Percentiles rank a stretch among this genome's conserved stretches.
phyloP scores from a whole-genome alignment of 92 coral and sea anemone species.

The Heteractis magnifica region DNA sequence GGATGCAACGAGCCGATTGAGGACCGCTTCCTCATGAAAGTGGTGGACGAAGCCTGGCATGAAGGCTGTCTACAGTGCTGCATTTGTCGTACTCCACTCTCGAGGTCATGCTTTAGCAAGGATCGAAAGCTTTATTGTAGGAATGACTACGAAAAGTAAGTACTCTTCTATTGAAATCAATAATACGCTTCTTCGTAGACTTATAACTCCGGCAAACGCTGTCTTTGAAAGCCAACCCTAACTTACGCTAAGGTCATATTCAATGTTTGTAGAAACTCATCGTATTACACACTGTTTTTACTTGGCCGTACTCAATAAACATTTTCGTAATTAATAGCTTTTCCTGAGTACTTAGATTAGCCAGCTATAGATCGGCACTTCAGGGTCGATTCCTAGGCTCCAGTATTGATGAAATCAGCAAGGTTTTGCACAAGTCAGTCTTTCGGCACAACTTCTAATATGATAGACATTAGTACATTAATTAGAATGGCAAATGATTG shows the following conservation, averaged over 20 bases:
- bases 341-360: slow-evolving; percentile 48
- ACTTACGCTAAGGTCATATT: slow-evolving; percentile 41
- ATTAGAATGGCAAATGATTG: slow-evolving; percentile 19
- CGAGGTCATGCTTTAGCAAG: slow-evolving; percentile 97
- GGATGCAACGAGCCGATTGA: slow-evolving; percentile 98
- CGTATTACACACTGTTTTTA: slow-evolving; percentile 65
- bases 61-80: slow-evolving; percentile 98
- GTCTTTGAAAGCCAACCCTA: slow-evolving; percentile 22
- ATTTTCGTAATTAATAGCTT: slow-evolving; percentile 69
- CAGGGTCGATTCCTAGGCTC: slow-evolving; percentile 43
- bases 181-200: slow-evolving; percentile 5
- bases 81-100: slow-evolving; percentile 82
- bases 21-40: slow-evolving; percentile 99
- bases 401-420: slow-evolving; percentile 41
- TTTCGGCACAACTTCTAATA: slow-evolving; percentile 10
- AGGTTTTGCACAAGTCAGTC: slow-evolving; percentile 23
- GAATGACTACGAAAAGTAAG: slow-evolving; percentile 97
- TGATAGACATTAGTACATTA: slow-evolving; percentile 14
- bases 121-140: slow-evolving; percentile 97
- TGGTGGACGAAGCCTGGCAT: slow-evolving; percentile 98
- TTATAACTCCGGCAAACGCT: slow-evolving; percentile 6
- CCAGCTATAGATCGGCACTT: slow-evolving; percentile 21
- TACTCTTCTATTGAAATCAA: slow-evolving; percentile 11
- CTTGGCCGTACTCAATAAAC: slow-evolving; percentile 60
- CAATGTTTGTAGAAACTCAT: slow-evolving; percentile 55